Evolutionary conservation across 2,888 invertebrate species (phyloP), one percentile per base, ranked within the genome.

Genomic region (Nymphalis polychloros): DNA sequence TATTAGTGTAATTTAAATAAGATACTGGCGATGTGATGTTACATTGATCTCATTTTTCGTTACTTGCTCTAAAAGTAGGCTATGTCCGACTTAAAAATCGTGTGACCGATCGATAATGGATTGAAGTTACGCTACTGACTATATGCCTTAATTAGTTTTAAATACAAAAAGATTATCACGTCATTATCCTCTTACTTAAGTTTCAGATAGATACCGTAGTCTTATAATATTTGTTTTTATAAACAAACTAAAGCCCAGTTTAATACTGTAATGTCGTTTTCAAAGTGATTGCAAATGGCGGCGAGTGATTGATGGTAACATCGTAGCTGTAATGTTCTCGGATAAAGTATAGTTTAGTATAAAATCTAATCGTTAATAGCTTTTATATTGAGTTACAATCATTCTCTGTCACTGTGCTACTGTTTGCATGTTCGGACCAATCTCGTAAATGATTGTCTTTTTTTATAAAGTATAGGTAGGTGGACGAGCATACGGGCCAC

Each of bases 301-400:
- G 67, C 41, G 64, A 48, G 75, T 75, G 73, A 76, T 71, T 76
- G 72, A 69, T 71, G 67, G 67, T 53, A 55, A 62, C 60, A 17
- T 55, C 53, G 23, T 52, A 52, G 50, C 62, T 57, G 35, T 48
- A 63, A 41, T 48, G 52, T 61, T 64, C 52, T 41, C 59, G 35
- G 66, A 49, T 67, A 55, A 62, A 62, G 49, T 66, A 48, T 55
- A 62, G 55, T 50, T 50, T 41, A 41, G 19, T 57, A 41, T 57
- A 41, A 41, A 57, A 57, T 57, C 35, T 57, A 57, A 57, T 57
- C 57, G 49, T 55, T 67, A 67, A 62, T 57, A 67, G 55, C 61
- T 67, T 67, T 67, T 63, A 41, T 63, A 63, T 67, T 61, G 61
- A 62, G 48, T 55, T 55, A 62, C 66, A 52, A 52, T 66, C 66